A percentile compares a stretch with the other conserved stretches of the same genome.
Evolutionary conservation across 2,797 vertebrate species (phyloP).

Genomic region (Falco biarmicus): DNA sequence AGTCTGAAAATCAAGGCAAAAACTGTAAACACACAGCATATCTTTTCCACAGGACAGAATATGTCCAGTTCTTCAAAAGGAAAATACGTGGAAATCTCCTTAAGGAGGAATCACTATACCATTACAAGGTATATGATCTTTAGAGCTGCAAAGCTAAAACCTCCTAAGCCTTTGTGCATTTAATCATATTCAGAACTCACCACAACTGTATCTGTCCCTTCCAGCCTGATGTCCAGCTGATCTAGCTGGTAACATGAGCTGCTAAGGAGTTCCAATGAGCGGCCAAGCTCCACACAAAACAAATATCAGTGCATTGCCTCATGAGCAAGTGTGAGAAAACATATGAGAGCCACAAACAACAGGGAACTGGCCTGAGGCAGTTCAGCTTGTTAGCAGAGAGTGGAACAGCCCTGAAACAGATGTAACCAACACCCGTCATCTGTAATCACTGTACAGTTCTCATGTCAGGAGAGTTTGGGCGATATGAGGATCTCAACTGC

Average conservation of each 20-base stretch:
- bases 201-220: background rate
- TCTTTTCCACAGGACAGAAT: background rate
- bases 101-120: background rate
- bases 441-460: constrained; percentile 57
- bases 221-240: constrained; percentile 35
- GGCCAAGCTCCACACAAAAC: constrained; percentile 33
- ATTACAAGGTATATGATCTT: background rate
- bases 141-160: background rate
- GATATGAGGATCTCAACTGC: constrained; percentile 63
- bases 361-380: constrained; percentile 69
- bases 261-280: background rate
- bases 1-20: background rate
- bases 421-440: constrained; percentile 68
- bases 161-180: background rate
- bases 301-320: constrained; percentile 34
- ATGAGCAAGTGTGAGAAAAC: constrained; percentile 68
- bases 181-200: background rate
- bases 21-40: background rate
- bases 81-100: background rate
- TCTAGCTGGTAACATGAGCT: constrained; percentile 30
- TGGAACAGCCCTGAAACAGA: constrained; percentile 53
- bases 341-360: constrained; percentile 54
- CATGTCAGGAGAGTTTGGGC: constrained; percentile 63
- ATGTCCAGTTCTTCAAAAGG: background rate
- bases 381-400: constrained; percentile 64